A percentile compares a stretch with the other conserved stretches of the same genome.
These are phyloP conservation scores for Oreotrochilus melanogaster DNA, from an alignment of 2,113 vertebrate genomes.

Conservation along the genomic window DNA sequence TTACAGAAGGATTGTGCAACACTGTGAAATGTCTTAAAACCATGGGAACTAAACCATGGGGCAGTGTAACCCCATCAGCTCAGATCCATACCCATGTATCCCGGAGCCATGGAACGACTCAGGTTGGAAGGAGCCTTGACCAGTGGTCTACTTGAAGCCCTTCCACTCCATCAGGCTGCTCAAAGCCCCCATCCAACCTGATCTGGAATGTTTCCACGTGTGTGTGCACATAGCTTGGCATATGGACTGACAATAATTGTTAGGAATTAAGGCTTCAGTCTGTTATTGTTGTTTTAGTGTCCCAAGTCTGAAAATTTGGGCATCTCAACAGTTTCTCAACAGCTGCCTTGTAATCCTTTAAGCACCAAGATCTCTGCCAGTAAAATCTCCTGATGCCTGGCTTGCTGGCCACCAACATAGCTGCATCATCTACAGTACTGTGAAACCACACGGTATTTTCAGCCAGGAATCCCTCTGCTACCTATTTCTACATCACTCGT, in stretches of 20 bases:
- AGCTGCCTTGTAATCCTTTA: neutral
- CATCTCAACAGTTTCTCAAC: neutral
- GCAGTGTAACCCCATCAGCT: neutral
- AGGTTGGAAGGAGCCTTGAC: neutral
- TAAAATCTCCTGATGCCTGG: neutral
- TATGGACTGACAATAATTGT: fast-evolving
- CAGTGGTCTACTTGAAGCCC: too few relatives aligned
- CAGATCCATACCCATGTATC: neutral
- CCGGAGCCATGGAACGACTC: neutral
- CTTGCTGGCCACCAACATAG: neutral
- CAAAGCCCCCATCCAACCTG: neutral
- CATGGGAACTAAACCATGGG: neutral
- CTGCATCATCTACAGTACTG: neutral
- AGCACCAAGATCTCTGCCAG: neutral
- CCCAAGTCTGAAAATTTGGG: neutral
- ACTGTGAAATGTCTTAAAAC: neutral
- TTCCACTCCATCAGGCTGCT: neutral
- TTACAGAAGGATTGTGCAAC: neutral
- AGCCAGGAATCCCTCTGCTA: neutral
- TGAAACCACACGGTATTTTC: neutral
- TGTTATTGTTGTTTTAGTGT: neutral
- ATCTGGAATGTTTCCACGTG: too few relatives aligned
- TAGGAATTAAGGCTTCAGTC: neutral
- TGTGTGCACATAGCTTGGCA: neutral
- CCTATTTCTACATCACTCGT: neutral